Evolutionary conservation across 2,888 invertebrate species (phyloP).

Genomic region (Cerastoderma edule): DNA sequence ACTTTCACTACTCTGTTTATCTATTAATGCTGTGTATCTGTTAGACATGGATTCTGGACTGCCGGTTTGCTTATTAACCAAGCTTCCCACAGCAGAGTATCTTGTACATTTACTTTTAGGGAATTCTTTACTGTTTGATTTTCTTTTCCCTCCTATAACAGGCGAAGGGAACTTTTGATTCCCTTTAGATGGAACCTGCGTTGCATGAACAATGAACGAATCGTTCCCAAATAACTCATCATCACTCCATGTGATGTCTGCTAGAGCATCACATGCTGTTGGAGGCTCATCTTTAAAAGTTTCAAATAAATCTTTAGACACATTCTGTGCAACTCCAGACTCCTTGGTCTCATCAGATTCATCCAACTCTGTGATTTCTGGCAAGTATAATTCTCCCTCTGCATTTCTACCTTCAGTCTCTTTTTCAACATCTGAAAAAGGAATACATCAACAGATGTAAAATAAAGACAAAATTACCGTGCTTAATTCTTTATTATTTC

Average conservation of each 20-base stretch:
- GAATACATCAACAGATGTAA: not conserved
- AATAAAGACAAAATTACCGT: not conserved
- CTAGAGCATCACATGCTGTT: slow-evolving; percentile 25
- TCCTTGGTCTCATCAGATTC: slow-evolving; percentile 10
- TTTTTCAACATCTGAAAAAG: slow-evolving; percentile 34
- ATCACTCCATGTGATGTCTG: slow-evolving; percentile 68
- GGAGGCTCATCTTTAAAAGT: slow-evolving; percentile 12
- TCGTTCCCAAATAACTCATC: slow-evolving; percentile 73
- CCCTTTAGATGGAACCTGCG: slow-evolving; percentile 59
- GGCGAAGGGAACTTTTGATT: slow-evolving; percentile 38
- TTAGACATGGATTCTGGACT: not conserved
- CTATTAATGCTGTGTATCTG: slow-evolving; percentile 4
- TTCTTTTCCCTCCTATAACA: slow-evolving; percentile 49
- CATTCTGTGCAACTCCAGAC: not conserved
- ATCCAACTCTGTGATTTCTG: slow-evolving; percentile 4
- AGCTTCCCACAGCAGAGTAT: not conserved
- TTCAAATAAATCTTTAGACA: slow-evolving; percentile 51
- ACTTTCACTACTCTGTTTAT: not conserved
- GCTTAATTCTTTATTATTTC: no score
- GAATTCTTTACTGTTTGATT: slow-evolving; percentile 27
- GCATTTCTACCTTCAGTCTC: slow-evolving; percentile 25
- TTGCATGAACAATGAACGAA: slow-evolving; percentile 71
- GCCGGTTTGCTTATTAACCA: no score
- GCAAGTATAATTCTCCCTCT: slow-evolving; percentile 23
- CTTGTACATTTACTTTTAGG: slow-evolving; percentile 48